Conservation (phyloP, 2,888 invertebrate species). For the Drosophila kanekoi region DNA sequence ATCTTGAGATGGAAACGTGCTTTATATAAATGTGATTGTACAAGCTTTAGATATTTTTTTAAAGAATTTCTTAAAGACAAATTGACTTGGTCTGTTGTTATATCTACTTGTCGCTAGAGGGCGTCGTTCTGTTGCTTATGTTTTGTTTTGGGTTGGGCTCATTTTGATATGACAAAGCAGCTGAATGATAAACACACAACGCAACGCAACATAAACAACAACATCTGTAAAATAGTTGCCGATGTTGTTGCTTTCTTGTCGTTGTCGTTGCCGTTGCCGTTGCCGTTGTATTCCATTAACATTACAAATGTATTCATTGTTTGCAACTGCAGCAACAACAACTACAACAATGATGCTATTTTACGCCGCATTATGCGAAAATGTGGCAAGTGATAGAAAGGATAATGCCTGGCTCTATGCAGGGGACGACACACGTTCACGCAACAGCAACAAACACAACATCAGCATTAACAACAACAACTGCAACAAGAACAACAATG, state of each 20-base stretch:
- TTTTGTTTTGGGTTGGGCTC: constrained; percentile 14
- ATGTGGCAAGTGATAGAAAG: constrained; percentile 79
- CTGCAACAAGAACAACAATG: constrained; percentile 27
- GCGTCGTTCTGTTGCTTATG: constrained; percentile 16
- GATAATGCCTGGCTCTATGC: constrained; percentile 65
- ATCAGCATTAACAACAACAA: constrained; percentile 29
- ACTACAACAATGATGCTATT: constrained; percentile 60
- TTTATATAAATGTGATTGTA: constrained; percentile 2
- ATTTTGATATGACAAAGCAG: constrained; percentile 49
- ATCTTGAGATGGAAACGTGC: constrained; percentile 4
- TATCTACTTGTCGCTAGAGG: constrained; percentile 12
- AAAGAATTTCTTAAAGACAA: too few species aligned
- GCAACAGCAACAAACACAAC: constrained; percentile 21
- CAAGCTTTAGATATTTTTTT: too few species aligned
- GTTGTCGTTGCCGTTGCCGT: constrained; percentile 21
- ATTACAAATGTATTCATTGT: constrained; percentile 71
- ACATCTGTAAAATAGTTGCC: constrained; percentile 50
- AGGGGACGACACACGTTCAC: constrained; percentile 28
- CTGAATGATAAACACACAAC: constrained; percentile 60
- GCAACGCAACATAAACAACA: constrained; percentile 52
- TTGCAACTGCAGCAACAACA: constrained; percentile 29
- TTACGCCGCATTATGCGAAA: constrained; percentile 71
- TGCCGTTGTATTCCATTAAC: constrained; percentile 63
- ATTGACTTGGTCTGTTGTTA: too few species aligned
- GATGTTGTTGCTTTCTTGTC: constrained; percentile 26